Evolutionary conservation across 1,140 invertebrate genomes (phyloP), one percentile per base, ranked within the genome.

Genomic region (Coelopa frigida): DNA sequence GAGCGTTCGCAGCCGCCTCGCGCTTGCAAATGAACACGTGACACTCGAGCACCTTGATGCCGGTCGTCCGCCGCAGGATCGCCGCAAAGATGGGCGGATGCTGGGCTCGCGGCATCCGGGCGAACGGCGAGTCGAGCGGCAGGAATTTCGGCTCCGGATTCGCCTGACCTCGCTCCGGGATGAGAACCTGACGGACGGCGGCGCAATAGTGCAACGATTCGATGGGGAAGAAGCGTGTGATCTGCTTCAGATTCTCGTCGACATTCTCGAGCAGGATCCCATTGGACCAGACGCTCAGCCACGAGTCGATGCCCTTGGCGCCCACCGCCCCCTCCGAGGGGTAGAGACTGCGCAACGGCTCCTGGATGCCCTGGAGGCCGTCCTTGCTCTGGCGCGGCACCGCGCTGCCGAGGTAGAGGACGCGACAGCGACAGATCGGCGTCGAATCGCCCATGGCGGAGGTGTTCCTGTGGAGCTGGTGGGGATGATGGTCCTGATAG

Each of bases 41-140:
- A 76, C 96, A 99, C 74, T 99, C 96, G 10, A 99, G 77, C 12
- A 99, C 93, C 74, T 98, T 98, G 53, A 98, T 95, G n/a, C 96
- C 95, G 7, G 89, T 89, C 3, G 94, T 97, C 31, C 95, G 78
- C 23, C 95, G 78, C 32, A 98, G 74, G 37, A 99, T 97, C 45
- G 93, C 93, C 23, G 95, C 93, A 72, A 99, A 99, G 32, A 99
- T 79, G 7, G 96, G 95, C 29, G 96, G 96, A 69, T 94, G 89
- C 63, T 90, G 86, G 41, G 84, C 82, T 51, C 83, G 90, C 18
- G 87, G 92, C 44, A 85, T 84, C 31, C 90, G 77, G 1, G 92
- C 91, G 70, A 96, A 96, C 8, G 94, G 94, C 35, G 92, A 94
- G 70, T 98, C 95, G 50, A 99, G 71, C 2, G 96, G 94, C 43